Percentiles rank a stretch among this genome's conserved stretches.
These are phyloP conservation scores for Galago senegalensis DNA, from an alignment of 2,797 vertebrate species.

Conservation along the genomic window DNA sequence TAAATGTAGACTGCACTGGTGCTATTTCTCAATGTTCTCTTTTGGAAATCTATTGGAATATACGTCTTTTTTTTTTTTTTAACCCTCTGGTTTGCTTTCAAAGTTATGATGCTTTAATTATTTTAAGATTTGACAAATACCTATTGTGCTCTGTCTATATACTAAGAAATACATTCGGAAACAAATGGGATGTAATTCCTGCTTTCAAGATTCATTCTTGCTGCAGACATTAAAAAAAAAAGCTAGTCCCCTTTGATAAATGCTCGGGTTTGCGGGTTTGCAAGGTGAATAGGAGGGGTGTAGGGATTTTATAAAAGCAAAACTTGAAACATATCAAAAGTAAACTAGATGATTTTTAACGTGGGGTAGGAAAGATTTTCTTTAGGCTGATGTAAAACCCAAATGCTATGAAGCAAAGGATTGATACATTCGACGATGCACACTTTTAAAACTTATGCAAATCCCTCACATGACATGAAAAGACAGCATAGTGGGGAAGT, in stretches of 20 bases:
- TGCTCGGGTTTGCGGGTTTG: neutral
- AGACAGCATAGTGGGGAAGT: neutral
- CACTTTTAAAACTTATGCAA: neutral
- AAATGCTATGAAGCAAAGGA: neutral
- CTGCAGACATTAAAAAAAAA: neutral
- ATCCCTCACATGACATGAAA: neutral
- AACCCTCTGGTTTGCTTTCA: neutral
- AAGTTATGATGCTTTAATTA: neutral
- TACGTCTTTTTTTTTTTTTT: neutral
- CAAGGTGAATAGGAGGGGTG: neutral
- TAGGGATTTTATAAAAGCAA: neutral
- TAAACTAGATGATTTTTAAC: neutral
- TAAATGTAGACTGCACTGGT: neutral
- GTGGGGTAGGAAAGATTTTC: neutral
- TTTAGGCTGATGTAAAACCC: neutral
- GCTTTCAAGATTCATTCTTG: neutral
- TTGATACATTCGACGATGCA: neutral
- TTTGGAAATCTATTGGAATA: conserved; percentile 25
- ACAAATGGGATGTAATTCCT: neutral
- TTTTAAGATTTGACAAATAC: neutral
- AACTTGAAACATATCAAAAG: neutral
- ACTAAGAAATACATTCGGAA: neutral
- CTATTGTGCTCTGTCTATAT: neutral
- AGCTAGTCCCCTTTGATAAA: neutral
- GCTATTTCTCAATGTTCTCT: neutral